phyloP scores from a whole-genome alignment of 2,113 vertebrate genomes.

The rabbit (Oryctolagus cuniculus) region mOryCun1.1 NC_091442.1:60791501-60792000 shows the following conservation, averaged over 20 bases:
- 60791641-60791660: neutral
- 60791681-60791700: neutral
- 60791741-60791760: no score
- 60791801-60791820: constrained; percentile 62
- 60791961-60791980: constrained; percentile 32
- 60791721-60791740: constrained; percentile 29
- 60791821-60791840: neutral
- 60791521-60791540: constrained; percentile 6
- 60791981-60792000: neutral
- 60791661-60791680: neutral
- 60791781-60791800: constrained; percentile 8
- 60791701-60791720: neutral
- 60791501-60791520: neutral
- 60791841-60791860: constrained; percentile 62
- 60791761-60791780: neutral
- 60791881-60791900: constrained; percentile 10
- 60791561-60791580: constrained; percentile 21
- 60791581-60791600: constrained; percentile 27
- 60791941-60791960: constrained; percentile 10
- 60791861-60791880: constrained; percentile 50
- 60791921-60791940: constrained; percentile 5
- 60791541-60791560: neutral
- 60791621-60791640: neutral
- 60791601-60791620: neutral
- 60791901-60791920: constrained; percentile 42